Evolutionary conservation across 2,113 vertebrate species (phyloP), one percentile per base, ranked within the genome.

Genomic region (Xiphophorus maculatus): DNA sequence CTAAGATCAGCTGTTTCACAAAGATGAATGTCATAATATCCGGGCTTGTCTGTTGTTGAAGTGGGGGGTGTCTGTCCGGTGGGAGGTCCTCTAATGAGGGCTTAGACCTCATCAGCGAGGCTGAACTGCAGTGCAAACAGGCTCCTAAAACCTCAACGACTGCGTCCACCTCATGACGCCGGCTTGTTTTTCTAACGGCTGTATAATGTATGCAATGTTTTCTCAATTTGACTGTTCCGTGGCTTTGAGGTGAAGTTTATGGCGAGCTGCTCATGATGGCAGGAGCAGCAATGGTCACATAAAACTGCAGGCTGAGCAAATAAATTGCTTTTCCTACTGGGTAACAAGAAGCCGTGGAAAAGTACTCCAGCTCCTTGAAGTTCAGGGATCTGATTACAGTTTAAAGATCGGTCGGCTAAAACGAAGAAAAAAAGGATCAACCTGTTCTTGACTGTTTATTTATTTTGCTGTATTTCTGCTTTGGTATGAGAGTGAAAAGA

Each of bases 331-430:
- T 90, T 74, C 82, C 72, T 84, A 32, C 84, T 78, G 88, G 77
- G 82, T 74, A 90, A 92, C 83, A 82, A 91, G 71, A 71, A 84
- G 76, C 63, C 79, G 60, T 83, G 85, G 85, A 89, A 89, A 58
- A 86, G 82, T 58, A 74, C 58, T 84, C 79, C 68, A 81, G 65
- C 81, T 74, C 85, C 90, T 91, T 90, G 82, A 92, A 92, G 90
- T 90, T 58, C 71, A 5, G 65, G 4, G 30, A 68, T 60, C 77
- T 92, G 89, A 94, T 94, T 93, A 92, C 86, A 91, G 88, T 86
- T 85, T 87, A 89, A 82, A 91, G 73, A 81, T 66, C 58, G 44
- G 86, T 75, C 89, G 86, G 76, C 81, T 70, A 73, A 67, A 86
- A 74, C 76, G 64, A 63, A 48, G 72, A 66, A 76, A 73, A 74